A percentile compares a stretch with the other conserved stretches of the same genome.
Evolutionary conservation across 2,797 vertebrate species (phyloP).

Genomic region (Rhinophrynus dorsalis): DNA sequence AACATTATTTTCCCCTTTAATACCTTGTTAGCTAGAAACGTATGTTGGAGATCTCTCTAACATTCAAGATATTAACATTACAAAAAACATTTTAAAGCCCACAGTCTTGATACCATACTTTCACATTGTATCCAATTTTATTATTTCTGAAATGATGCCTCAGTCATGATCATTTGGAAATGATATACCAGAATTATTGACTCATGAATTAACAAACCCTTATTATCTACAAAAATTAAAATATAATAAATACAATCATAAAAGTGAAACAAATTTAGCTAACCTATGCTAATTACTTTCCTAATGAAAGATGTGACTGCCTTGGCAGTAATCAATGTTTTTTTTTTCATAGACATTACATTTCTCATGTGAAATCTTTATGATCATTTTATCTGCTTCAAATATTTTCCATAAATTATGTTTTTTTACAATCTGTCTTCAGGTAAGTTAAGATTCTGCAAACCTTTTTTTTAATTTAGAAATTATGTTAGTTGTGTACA

Average conservation of each 20-base stretch:
- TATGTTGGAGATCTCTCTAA: no score
- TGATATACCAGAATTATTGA: neutral
- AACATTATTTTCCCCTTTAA: no score
- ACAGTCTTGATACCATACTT: no score
- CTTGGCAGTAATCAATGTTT: neutral
- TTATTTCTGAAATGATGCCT: neutral
- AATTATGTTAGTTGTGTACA: neutral
- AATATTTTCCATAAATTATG: neutral
- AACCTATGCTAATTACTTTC: constrained; percentile 9
- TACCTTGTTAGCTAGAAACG: no score
- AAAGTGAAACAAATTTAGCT: constrained; percentile 16
- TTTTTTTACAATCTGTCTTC: neutral
- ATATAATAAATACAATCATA: constrained; percentile 7
- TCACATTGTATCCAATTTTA: neutral
- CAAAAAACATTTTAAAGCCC: no score
- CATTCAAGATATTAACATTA: no score
- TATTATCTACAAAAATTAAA: constrained; percentile 15
- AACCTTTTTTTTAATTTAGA: neutral
- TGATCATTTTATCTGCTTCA: neutral
- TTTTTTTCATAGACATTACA: neutral
- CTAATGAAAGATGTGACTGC: neutral
- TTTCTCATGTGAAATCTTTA: neutral
- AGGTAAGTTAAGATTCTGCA: neutral
- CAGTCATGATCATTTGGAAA: neutral
- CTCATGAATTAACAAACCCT: neutral